Conservation (phyloP, 2,113 vertebrate species). For the Platichthys stellatus region DNA sequence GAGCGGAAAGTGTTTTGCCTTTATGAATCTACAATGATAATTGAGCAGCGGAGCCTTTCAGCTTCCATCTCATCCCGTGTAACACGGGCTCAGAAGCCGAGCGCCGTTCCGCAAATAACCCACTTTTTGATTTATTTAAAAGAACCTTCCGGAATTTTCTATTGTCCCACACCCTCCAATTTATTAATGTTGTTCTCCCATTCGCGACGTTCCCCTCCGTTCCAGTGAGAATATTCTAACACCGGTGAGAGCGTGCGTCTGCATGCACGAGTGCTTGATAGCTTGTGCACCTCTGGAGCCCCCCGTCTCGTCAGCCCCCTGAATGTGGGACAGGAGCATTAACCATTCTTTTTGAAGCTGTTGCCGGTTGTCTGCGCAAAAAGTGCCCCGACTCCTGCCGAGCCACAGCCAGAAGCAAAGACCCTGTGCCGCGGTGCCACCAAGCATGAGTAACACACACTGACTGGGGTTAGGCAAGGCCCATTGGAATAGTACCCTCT, state of each 20-base stretch:
- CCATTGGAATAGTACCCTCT: conserved; percentile 32
- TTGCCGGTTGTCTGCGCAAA: conserved; percentile 57
- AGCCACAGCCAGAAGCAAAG: conserved; percentile 49
- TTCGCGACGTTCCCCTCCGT: conserved; percentile 22
- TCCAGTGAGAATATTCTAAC: conserved; percentile 30
- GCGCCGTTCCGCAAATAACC: conserved; percentile 44
- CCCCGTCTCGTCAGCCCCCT: conserved; percentile 42
- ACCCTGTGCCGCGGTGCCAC: conserved; percentile 42
- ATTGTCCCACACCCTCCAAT: conserved; percentile 35
- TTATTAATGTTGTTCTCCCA: conserved; percentile 50
- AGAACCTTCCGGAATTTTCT: conserved; percentile 40
- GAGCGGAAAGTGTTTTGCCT: conserved; percentile 41
- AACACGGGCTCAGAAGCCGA: conserved; percentile 20
- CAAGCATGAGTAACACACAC: conserved; percentile 63
- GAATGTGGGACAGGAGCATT: conserved; percentile 66
- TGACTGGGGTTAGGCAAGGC: conserved; percentile 42
- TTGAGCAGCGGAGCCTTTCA: conserved; percentile 44
- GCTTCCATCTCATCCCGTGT: conserved; percentile 31
- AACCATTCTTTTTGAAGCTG: conserved; percentile 67
- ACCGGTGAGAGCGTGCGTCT: conserved; percentile 26
- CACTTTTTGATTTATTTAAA: conserved; percentile 58
- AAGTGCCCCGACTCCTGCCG: conserved; percentile 46
- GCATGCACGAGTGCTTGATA: conserved; percentile 14
- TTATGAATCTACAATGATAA: conserved; percentile 50
- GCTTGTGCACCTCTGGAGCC: conserved; percentile 27